These are phyloP conservation scores for Cremastinae sp. DNA, from an alignment of 2,888 invertebrate species.

Conservation along the genomic window DNA sequence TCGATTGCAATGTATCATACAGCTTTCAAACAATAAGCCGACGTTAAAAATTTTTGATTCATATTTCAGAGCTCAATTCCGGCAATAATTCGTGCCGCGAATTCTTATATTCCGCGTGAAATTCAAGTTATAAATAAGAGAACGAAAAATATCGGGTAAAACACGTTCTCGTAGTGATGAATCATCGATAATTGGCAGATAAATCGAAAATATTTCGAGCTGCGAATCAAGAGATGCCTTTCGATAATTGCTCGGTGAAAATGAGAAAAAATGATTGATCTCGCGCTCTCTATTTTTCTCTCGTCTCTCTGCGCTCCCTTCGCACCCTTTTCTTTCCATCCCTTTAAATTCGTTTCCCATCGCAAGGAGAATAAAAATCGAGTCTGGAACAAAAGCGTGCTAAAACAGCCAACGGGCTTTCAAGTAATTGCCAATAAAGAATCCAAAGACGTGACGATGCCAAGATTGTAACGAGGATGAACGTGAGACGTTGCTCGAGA, in stretches of 20 bases:
- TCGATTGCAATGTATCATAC: too few relatives aligned
- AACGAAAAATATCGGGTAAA: neutral
- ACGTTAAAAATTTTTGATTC: neutral
- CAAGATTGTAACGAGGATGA: constrained; percentile 44
- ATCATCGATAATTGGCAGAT: constrained; percentile 48
- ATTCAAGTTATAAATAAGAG: neutral
- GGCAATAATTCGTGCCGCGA: neutral
- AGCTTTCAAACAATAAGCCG: too few relatives aligned
- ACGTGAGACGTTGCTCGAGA: constrained; percentile 48
- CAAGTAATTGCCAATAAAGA: constrained; percentile 50
- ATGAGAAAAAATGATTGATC: constrained; percentile 27
- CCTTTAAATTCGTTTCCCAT: neutral
- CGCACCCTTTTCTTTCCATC: neutral
- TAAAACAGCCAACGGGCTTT: constrained; percentile 47
- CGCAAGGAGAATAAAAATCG: neutral
- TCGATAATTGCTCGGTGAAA: constrained; percentile 24
- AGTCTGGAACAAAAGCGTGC: constrained; percentile 4
- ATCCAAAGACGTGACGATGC: constrained; percentile 36
- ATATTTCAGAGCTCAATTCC: neutral
- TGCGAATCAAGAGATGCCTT: constrained; percentile 11
- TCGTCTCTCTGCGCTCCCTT: neutral
- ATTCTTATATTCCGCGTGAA: constrained; percentile 12
- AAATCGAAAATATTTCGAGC: constrained; percentile 7
- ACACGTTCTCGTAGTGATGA: neutral
- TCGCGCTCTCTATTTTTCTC: neutral